Evolutionary conservation across 1,140 invertebrate species (phyloP), one percentile per base, ranked within the genome.

Genomic region (Lordiphosa stackelbergi): DNA sequence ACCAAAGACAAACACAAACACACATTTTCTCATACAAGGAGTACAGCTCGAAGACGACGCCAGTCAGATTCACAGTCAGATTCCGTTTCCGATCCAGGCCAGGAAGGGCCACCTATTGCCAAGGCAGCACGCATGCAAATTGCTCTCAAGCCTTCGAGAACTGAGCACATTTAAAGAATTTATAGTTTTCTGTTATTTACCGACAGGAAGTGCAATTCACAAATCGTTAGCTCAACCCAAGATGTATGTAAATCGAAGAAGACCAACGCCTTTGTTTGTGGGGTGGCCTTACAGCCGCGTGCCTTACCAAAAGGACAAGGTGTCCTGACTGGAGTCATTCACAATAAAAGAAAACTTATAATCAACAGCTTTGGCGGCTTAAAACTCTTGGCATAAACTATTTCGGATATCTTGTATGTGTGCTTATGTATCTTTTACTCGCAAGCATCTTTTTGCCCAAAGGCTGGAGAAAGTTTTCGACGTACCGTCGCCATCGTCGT

Each of bases 131-230:
- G 66, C 75, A 79, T 81, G 75, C 71, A 81, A 79, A 79, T 81
- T 63, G 66, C 53, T 53, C 55, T 63, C 66, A 54, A 66, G 66
- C 49, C 59, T 31, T 49, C 47, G 47, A 60, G 56, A 61, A 41
- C 42, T 19, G 34, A 45, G 48, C 56, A 69, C 69, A 69, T 69
- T 74, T 60, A 47, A 36, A 60, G 64, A 83, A 81, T 81, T 81
- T 83, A 81, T 81, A 84, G 77, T 83, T 83, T 53, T 74, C 62
- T 56, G 47, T 83, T 81, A 83, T 81, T 81, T 81, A 83, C 77
- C 65, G 77, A 81, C 77, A 81, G 77, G 69, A 85, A 85, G 77
- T 81, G 71, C 68, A 79, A 85, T 85, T 85, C 79, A 73, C 79
- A 85, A 85, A 79, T 85, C 81, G 74, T 85, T 85, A 72, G 70